Evolutionary conservation across 1,140 invertebrate species (phyloP).

Genomic region (Zaprionus kolodkinae): DNA sequence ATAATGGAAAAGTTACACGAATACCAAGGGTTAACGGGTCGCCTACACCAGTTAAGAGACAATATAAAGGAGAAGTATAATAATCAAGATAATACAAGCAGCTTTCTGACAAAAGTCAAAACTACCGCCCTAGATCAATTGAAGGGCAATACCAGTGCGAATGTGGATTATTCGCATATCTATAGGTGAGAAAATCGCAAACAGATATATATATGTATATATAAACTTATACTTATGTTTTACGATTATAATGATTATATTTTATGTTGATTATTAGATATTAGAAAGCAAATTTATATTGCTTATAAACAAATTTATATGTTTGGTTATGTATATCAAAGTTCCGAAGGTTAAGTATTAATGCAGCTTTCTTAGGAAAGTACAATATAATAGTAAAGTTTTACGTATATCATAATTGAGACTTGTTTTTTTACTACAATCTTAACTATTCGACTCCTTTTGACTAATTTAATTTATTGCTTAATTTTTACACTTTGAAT

Average conservation of each 20-base stretch:
- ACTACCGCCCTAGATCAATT: conserved; percentile 62
- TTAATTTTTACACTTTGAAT: too few relatives aligned
- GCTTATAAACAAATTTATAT: not conserved
- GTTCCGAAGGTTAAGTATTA: too few relatives aligned
- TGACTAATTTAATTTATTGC: too few relatives aligned
- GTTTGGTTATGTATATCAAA: not conserved
- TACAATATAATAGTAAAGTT: too few relatives aligned
- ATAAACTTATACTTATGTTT: too few relatives aligned
- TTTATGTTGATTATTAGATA: not conserved
- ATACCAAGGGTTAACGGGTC: conserved; percentile 90
- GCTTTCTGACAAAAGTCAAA: conserved; percentile 84
- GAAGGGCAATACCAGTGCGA: conserved; percentile 79
- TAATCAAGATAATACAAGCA: conserved; percentile 86
- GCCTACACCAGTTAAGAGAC: conserved; percentile 88
- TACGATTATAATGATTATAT: not conserved
- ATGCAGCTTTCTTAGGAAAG: too few relatives aligned
- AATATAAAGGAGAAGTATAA: conserved; percentile 86
- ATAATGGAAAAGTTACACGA: conserved; percentile 91
- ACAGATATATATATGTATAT: too few relatives aligned
- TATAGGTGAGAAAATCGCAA: conserved; percentile 87
- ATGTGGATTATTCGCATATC: conserved; percentile 89
- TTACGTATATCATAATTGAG: too few relatives aligned
- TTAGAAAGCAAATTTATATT: not conserved
- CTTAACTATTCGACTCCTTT: too few relatives aligned
- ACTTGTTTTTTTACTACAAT: too few relatives aligned